These are phyloP conservation scores for Eilema caniola DNA, from an alignment of 2,888 invertebrate species.

Conservation along the genomic window DNA sequence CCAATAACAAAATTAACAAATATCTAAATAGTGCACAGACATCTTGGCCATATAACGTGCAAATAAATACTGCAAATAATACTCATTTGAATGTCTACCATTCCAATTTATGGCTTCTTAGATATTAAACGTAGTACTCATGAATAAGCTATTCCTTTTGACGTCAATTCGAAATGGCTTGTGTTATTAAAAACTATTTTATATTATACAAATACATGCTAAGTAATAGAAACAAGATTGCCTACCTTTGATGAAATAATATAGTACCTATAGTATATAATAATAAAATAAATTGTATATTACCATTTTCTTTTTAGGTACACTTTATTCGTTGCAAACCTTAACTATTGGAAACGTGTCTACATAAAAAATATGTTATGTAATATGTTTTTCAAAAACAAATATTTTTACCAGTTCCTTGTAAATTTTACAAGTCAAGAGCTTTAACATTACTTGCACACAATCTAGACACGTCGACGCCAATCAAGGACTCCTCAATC, in stretches of 20 bases:
- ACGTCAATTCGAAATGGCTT: constrained; percentile 37
- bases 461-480: constrained; percentile 22
- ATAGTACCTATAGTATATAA: no score
- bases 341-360: no score
- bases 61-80: constrained; percentile 64
- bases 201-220: background rate
- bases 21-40: constrained; percentile 52
- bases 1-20: constrained; percentile 64
- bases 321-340: no score
- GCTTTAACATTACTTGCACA: constrained; percentile 2
- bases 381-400: no score
- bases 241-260: background rate
- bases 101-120: constrained; percentile 50
- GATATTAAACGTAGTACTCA: constrained; percentile 39
- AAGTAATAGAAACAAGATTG: constrained; percentile 2
- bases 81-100: constrained; percentile 44
- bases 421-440: background rate
- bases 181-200: constrained; percentile 23
- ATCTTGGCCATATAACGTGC: constrained; percentile 40
- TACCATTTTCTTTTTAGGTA: background rate
- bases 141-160: constrained; percentile 48
- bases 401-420: background rate
- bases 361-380: no score
- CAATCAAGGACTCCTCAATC: constrained; percentile 19
- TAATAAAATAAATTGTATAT: background rate